phyloP scores from a whole-genome alignment of 2,888 invertebrate species.

The Dusona sp. region DNA sequence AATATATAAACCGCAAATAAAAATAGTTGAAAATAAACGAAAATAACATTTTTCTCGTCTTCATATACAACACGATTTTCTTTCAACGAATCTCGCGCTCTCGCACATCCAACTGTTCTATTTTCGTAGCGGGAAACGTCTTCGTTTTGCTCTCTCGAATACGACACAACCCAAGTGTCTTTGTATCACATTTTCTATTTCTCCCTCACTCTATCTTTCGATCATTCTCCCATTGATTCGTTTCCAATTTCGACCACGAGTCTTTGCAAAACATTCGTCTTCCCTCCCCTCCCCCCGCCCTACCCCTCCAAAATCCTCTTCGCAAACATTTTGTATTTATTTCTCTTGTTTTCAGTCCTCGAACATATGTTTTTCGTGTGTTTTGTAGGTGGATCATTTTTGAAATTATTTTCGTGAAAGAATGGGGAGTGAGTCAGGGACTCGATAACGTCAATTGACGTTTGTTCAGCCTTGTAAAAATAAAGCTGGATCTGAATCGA shows the following conservation, averaged over 20 bases:
- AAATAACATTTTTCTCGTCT: conserved; percentile 18
- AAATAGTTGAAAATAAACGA: conserved; percentile 12
- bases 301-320: background rate
- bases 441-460: conserved; percentile 31
- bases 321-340: background rate
- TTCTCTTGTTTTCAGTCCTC: background rate
- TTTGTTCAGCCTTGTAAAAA: conserved; percentile 12
- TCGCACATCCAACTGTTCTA: conserved; percentile 48
- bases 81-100: conserved; percentile 51
- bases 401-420: background rate
- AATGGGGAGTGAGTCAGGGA: background rate
- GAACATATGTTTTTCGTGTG: conserved; percentile 2
- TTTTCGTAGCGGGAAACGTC: conserved; percentile 62
- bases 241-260: conserved; percentile 14
- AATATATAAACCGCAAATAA: background rate
- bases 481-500: conserved; percentile 24
- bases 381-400: background rate
- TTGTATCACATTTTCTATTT: conserved; percentile 40
- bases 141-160: conserved; percentile 42
- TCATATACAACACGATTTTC: conserved; percentile 15
- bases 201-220: conserved; percentile 15
- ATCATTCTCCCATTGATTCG: conserved; percentile 7
- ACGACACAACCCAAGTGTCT: conserved; percentile 16
- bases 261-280: background rate
- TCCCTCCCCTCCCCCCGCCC: too few species aligned